A percentile compares a stretch with the other conserved stretches of the same genome.
Evolutionary conservation across 2,888 invertebrate genomes (phyloP).

Genomic region (Drosophila maculinotata): DNA sequence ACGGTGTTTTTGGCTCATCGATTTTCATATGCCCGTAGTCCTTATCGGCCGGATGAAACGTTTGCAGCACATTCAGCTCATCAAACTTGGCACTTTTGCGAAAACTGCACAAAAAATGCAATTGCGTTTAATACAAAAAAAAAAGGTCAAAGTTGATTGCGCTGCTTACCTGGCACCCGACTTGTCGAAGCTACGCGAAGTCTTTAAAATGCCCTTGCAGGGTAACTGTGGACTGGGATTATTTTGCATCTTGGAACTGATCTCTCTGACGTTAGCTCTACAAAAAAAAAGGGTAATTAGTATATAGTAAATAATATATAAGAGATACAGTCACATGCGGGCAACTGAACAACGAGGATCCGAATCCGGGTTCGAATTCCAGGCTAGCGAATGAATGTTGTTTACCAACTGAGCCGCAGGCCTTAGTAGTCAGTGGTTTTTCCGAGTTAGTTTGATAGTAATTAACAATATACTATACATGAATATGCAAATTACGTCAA

Average conservation of each 20-base stretch:
- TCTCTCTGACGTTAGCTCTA: constrained; percentile 35
- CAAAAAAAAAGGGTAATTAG: constrained; percentile 25
- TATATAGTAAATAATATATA: too few relatives aligned
- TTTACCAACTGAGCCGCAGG: too few relatives aligned
- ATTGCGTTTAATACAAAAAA: background rate
- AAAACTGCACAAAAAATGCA: constrained; percentile 68
- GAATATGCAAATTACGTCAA: constrained; percentile 55
- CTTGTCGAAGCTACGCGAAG: constrained; percentile 95
- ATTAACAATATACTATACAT: too few relatives aligned
- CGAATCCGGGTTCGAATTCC: too few relatives aligned
- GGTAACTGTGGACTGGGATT: constrained; percentile 85
- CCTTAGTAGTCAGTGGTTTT: too few relatives aligned
- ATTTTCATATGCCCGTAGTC: constrained; percentile 99
- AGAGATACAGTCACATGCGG: too few relatives aligned
- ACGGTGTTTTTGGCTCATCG: constrained; percentile 98
- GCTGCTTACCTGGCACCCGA: constrained; percentile 84
- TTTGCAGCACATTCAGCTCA: constrained; percentile 99
- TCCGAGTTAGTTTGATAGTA: too few relatives aligned
- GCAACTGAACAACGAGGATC: too few relatives aligned
- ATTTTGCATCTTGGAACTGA: constrained; percentile 80
- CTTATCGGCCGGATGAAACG: constrained; percentile 98
- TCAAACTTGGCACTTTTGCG: constrained; percentile 94
- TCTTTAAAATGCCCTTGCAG: constrained; percentile 94
- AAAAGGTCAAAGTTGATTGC: constrained; percentile 40
- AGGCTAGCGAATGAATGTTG: too few relatives aligned